Base-by-base conservation (phyloP, 2,797 vertebrate species). In the Sebastes alutus region DNA sequence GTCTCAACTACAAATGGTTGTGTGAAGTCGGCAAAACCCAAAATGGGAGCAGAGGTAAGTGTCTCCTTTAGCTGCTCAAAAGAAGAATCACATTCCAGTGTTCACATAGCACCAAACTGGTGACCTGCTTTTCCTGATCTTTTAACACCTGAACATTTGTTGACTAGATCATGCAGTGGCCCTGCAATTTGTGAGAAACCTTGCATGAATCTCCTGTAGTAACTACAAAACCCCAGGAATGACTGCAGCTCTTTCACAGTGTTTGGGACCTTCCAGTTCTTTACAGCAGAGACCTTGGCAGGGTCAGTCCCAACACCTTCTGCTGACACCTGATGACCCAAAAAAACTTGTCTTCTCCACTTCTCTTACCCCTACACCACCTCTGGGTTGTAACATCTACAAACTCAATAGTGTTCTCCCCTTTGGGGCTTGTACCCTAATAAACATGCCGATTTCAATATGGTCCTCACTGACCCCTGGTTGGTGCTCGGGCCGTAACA, bases 21-120 rank as follows among this genome's bases (percentile, higher is more conserved):
- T 2, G 75, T 61, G 46, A 81, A 78, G 22, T 77, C 71, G 4
- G 60, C 42, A 55, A 65, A 81, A 25, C 55, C 38, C 7, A 78
- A 32, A 20, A 75, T 55, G 25, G 64, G 75, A n/a, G 68, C 55
- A 23, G 30, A 18, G 2, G 32, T 68, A 60, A 42, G 13, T 42
- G 38, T 42, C 38, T 42, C 38, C 38, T 42, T 49, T 49, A 69
- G 46, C 27, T 29, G 70, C 14, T 65, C 4, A 72, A 77, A 82
- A 3, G 61, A 29, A 7, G n/a, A 32, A 2, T 23, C 20, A 4
- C 42, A 56, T n/a, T 75, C 55, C 1, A 12, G 20, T 1, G 35
- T 49, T 67, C 62, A 72, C 11, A 61, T 13, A 3, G 55, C 38
- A 32, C 9, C 12, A 38, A 65, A 29, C 12, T 60, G 32, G 42